A percentile compares a stretch with the other conserved stretches of the same genome.
These are phyloP conservation scores for Dynastes hyllus DNA, from an alignment of 2,888 invertebrate genomes.

Conservation along the genomic window DNA sequence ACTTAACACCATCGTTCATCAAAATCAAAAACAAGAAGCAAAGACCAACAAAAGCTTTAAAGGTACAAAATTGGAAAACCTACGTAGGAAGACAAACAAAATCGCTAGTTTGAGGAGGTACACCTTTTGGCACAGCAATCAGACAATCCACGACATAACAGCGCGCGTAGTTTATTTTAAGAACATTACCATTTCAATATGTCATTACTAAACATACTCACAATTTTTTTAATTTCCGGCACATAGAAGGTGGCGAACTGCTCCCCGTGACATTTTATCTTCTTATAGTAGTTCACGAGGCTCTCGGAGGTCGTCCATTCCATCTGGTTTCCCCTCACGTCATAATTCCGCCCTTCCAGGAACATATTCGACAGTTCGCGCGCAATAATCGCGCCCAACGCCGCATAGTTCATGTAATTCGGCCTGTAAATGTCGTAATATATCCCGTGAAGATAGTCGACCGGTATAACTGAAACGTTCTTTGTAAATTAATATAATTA, in stretches of 20 bases:
- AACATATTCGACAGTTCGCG: conserved; percentile 67
- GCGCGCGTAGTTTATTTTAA: no score
- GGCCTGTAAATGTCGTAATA: conserved; percentile 66
- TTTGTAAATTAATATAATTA: conserved; percentile 44
- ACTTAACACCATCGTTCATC: no score
- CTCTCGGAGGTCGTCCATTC: conserved; percentile 94
- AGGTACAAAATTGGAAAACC: no score
- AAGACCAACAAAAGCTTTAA: no score
- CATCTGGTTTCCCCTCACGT: conserved; percentile 87
- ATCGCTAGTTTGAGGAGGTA: no score
- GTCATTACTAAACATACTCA: conserved; percentile 66
- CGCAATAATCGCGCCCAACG: conserved; percentile 66
- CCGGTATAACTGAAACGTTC: conserved; percentile 64
- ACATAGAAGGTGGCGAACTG: conserved; percentile 93
- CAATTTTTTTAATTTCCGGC: conserved; percentile 81
- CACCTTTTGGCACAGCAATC: no score
- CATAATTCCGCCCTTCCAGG: conserved; percentile 83
- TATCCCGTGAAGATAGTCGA: conserved; percentile 65
- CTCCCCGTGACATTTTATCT: conserved; percentile 90
- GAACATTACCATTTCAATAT: no score
- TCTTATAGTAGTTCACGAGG: conserved; percentile 84
- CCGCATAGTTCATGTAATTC: conserved; percentile 68
- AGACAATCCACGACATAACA: no score
- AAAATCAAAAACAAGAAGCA: no score
- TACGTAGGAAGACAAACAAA: no score